Evolutionary conservation across 2,797 vertebrate genomes (phyloP).

Genomic region (Allobates femoralis): DNA sequence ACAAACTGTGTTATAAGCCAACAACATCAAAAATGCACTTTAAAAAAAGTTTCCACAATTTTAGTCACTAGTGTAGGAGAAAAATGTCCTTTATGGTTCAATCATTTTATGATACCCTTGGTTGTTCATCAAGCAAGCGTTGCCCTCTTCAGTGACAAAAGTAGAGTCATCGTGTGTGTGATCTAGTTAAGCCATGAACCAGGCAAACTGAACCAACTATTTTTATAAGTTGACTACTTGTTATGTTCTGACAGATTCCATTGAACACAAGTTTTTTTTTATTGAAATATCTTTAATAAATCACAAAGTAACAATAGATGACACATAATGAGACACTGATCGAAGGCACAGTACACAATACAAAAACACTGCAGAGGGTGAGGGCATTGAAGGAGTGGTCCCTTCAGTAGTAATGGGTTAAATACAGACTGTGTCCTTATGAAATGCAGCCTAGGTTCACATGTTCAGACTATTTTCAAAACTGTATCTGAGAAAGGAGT

Average conservation of each 20-base stretch:
- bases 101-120: no score
- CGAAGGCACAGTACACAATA: conserved; percentile 60
- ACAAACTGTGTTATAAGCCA: no score
- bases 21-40: no score
- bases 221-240: background rate
- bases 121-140: background rate
- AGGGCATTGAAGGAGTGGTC: conserved; percentile 26
- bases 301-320: conserved; percentile 53
- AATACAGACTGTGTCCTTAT: conserved; percentile 54
- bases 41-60: no score
- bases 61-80: no score
- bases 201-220: background rate
- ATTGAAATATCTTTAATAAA: conserved; percentile 63
- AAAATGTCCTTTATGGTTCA: no score
- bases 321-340: conserved; percentile 32
- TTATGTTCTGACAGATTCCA: background rate
- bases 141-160: background rate
- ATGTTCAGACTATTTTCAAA: conserved; percentile 9
- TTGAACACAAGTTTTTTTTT: conserved; percentile 27
- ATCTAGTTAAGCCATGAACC: background rate
- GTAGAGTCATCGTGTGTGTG: background rate
- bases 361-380: conserved; percentile 45
- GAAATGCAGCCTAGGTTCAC: conserved; percentile 50
- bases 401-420: conserved; percentile 9
- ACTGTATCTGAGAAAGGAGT: background rate